Conservation (phyloP, 2,797 vertebrate species). For the Vespertilio murinus region DNA sequence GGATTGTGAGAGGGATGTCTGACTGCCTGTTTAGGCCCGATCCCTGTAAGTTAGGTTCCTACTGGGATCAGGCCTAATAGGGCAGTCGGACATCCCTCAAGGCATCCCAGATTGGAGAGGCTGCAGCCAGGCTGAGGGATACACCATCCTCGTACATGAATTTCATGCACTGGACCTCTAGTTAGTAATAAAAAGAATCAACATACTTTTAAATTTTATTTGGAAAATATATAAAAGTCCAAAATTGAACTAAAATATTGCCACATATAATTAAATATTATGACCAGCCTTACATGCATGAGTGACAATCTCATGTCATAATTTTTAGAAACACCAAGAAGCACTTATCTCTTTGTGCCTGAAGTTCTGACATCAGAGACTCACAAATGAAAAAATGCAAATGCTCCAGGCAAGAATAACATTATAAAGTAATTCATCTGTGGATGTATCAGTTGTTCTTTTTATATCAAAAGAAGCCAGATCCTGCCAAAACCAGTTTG, state of each 20-base stretch:
- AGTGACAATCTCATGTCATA: background rate
- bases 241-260: background rate
- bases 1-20: too few species aligned
- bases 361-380: background rate
- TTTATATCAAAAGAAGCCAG: background rate
- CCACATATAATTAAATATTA: background rate
- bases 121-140: too few species aligned
- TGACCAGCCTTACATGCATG: background rate
- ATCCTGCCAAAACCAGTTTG: too few species aligned
- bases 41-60: too few species aligned
- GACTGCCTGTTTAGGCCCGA: too few species aligned
- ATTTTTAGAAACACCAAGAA: background rate
- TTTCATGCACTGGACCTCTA: too few species aligned
- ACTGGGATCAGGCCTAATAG: too few species aligned
- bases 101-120: too few species aligned
- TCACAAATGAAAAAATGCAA: conserved; percentile 5
- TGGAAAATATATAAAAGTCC: background rate
- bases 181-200: background rate
- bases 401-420: background rate
- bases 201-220: background rate
- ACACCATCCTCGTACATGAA: too few species aligned
- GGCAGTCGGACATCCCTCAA: too few species aligned
- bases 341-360: background rate
- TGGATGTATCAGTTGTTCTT: background rate
- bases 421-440: background rate